Evolutionary conservation across 2,113 vertebrate genomes (phyloP), one percentile per base, ranked within the genome.

Genomic region (Melanerpes aurifrons): DNA sequence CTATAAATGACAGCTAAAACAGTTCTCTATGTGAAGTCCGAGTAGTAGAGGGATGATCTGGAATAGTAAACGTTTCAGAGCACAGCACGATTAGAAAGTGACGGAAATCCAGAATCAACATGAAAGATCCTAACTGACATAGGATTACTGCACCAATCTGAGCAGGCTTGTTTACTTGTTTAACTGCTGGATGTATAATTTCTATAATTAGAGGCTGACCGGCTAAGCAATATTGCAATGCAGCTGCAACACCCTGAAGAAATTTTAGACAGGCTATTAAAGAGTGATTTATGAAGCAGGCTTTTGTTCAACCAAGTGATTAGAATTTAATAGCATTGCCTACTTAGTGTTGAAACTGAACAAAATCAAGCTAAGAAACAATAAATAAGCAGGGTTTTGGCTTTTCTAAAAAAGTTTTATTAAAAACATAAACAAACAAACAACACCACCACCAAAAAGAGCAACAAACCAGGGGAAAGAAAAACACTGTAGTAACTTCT

Each of bases 271-370:
- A 97, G 94, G 86, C 89, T 97, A 97, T 97, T 97, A 97, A 89
- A 95, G 86, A 95, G 96, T 98, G 96, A 97, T 98, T 97, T 97
- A 97, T 97, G 96, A 96, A 97, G 91, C 86, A 62, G 32, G 87
- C 32, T 96, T 97, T 97, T 97, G 94, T 97, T 97, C 95, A 97
- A 58, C 81, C 85, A 96, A 97, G 94, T 97, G 96, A 97, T 97
- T 96, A 96, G 94, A 97, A 97, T 97, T 97, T 97, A 97, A 96
- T 96, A 98, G 94, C 82, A 47, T 72, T 85, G 32, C 81, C 64
- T 94, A 79, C 91, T 96, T 97, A 96, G 77, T 85, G 91, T 75
- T 95, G 84, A 96, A 45, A 94, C 86, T 95, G 86, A 91, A 94
- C 85, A 92, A 50, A 93, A 79, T 47, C 61, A 93, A 76, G n/a